Percentiles rank a stretch among this genome's conserved stretches.
phyloP scores from a whole-genome alignment of 2,888 invertebrate genomes.

The Diachrysia chrysitis region DNA sequence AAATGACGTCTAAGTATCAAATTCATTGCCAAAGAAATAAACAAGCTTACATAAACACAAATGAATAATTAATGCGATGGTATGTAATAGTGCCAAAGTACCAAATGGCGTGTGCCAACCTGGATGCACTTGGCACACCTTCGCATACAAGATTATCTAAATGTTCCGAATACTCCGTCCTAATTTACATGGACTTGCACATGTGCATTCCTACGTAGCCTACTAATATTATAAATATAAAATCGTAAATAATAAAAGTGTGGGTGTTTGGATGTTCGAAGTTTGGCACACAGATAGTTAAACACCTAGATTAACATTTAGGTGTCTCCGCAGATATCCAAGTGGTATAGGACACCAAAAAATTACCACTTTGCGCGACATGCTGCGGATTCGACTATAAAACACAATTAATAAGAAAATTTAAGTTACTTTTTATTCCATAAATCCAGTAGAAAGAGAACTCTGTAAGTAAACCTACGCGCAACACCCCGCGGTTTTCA shows the following conservation, averaged over 20 bases:
- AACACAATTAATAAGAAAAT: no score
- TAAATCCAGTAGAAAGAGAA: neutral
- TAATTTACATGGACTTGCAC: neutral
- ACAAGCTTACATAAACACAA: slow-evolving; percentile 21
- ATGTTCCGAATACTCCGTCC: neutral
- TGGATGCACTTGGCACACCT: slow-evolving; percentile 36
- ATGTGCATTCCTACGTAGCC: neutral
- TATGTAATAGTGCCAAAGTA: slow-evolving; percentile 32
- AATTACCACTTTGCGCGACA: no score
- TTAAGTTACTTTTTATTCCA: neutral
- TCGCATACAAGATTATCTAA: slow-evolving; percentile 11
- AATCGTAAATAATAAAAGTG: no score
- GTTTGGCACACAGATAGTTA: neutral
- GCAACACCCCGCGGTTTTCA: no score
- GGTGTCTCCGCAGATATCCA: no score
- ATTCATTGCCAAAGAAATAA: slow-evolving; percentile 11
- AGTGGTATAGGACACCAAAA: no score
- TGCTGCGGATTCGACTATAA: no score
- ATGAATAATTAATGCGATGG: slow-evolving; percentile 34
- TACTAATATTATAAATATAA: no score
- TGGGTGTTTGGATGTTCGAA: no score
- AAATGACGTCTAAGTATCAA: neutral
- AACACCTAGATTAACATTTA: neutral
- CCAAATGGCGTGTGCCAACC: slow-evolving; percentile 10
- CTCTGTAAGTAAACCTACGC: no score